Conservation (phyloP, 2,797 vertebrate species). For the Bryconaethiops microstoma region DNA sequence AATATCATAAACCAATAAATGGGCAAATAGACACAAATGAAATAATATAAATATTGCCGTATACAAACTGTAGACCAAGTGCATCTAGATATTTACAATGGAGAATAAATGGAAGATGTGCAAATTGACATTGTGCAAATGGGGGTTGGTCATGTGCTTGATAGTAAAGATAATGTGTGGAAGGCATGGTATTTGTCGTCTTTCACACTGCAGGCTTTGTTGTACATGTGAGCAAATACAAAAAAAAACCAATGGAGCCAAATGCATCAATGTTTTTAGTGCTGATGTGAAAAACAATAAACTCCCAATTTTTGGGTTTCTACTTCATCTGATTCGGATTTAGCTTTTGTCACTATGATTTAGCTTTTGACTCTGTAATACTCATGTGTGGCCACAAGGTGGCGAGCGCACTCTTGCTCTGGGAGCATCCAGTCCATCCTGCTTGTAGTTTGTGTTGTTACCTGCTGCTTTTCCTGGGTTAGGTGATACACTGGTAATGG, state of each 20-base stretch:
- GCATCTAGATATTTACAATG: no score
- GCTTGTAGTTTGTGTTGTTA: no score
- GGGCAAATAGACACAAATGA: no score
- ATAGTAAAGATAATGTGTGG: no score
- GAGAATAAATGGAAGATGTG: no score
- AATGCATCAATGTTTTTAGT: background rate
- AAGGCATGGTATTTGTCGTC: background rate
- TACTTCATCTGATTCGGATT: background rate
- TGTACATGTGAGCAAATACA: slow-evolving; percentile 1
- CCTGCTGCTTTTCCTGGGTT: background rate
- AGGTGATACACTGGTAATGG: background rate
- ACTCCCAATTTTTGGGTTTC: slow-evolving; percentile 54
- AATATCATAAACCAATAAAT: no score
- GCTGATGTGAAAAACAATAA: slow-evolving; percentile 61
- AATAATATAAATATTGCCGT: no score
- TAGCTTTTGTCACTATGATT: no score
- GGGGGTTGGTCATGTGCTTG: no score
- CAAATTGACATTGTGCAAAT: no score
- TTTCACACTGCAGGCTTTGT: background rate
- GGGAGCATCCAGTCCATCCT: background rate
- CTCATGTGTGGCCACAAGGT: slow-evolving; percentile 60
- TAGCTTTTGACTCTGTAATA: no score
- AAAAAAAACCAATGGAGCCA: background rate
- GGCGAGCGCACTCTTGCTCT: slow-evolving; percentile 58
- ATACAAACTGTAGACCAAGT: no score